Conservation (phyloP, 2,113 vertebrate genomes). For the Pholis gunnellus region DNA sequence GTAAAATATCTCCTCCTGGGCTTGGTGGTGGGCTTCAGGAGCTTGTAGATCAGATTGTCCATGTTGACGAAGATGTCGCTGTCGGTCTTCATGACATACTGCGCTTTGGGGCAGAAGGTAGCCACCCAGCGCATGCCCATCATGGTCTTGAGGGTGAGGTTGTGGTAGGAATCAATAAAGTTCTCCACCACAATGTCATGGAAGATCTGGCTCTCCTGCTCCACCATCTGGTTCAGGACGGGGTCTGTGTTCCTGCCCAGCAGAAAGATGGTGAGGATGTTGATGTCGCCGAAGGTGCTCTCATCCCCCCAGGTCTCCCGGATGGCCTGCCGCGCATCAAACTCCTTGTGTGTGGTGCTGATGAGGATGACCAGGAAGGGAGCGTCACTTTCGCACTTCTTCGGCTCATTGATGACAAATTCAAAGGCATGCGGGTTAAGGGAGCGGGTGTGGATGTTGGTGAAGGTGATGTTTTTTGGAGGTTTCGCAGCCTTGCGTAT, state of each 20-base stretch:
- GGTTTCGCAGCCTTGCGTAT: constrained; percentile 84
- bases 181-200: constrained; percentile 98
- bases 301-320: constrained; percentile 98
- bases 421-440: constrained; percentile 96
- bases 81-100: constrained; percentile 99
- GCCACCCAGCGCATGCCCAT: constrained; percentile 99
- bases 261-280: constrained; percentile 93
- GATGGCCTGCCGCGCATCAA: constrained; percentile 97
- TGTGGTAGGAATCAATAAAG: constrained; percentile 98
- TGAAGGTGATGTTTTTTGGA: constrained; percentile 90
- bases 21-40: constrained; percentile 96
- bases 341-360: constrained; percentile 98
- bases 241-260: constrained; percentile 92
- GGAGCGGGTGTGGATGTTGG: constrained; percentile 96
- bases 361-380: constrained; percentile 98
- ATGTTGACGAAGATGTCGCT: constrained; percentile 99
- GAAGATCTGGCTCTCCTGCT: constrained; percentile 99
- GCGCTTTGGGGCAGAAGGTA: constrained; percentile 96
- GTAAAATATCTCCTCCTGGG: constrained; percentile 96
- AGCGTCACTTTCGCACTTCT: constrained; percentile 89
- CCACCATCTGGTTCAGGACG: constrained; percentile 98
- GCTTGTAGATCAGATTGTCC: constrained; percentile 98
- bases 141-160: constrained; percentile 96
- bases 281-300: constrained; percentile 93
- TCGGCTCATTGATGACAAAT: constrained; percentile 96